Base-by-base conservation (phyloP, 1,140 invertebrate species). In the Diabrotica virgifera region DNA sequence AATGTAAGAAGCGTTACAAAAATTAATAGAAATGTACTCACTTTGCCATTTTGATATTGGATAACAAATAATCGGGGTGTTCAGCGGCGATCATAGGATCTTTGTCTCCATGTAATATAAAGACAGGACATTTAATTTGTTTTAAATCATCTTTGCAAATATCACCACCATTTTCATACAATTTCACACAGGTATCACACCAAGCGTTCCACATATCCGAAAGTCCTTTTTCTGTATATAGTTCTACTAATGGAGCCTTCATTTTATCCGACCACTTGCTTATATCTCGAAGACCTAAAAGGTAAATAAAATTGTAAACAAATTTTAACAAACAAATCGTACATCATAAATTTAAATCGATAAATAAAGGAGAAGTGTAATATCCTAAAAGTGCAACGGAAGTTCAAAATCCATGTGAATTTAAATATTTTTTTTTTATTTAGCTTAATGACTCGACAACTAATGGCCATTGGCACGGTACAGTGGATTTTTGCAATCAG, bases 81-180 rank as follows among this genome's bases (percentile, higher is more conserved):
- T 89, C 84, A 14, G 78, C 71, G 1, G 86, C 82, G n/a, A 95
- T 86, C 77, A 93, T 80, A 0, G 86, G 82, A 81, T 96, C 93
- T 75, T 93, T 91, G 53, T 85, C 81, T 0, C 93, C 94, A 75
- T 95, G 90, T 36, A 95, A 70, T 66, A 96, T 89, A 7, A 93
- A 84, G 10, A 90, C 93, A 0, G 89, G 88, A 69, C 89, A 91
- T 40, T 83, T 79, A 65, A 90, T 85, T 73, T 89, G 81, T 2
- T 82, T 73, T 5, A 95, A 69, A 5, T 81, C 73, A 0, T 81
- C 73, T 61, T 84, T 86, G 76, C 91, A 95, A 65, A 95, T 86
- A 72, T 95, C 84, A 0, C 90, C 92, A 5, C 5, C 82, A 79
- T 40, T 84, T 36, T 87, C 75, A 46, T 80, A 86, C 52, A 92